phyloP scores from a whole-genome alignment of 2,888 invertebrate genomes.

The Ctena decussata region DNA sequence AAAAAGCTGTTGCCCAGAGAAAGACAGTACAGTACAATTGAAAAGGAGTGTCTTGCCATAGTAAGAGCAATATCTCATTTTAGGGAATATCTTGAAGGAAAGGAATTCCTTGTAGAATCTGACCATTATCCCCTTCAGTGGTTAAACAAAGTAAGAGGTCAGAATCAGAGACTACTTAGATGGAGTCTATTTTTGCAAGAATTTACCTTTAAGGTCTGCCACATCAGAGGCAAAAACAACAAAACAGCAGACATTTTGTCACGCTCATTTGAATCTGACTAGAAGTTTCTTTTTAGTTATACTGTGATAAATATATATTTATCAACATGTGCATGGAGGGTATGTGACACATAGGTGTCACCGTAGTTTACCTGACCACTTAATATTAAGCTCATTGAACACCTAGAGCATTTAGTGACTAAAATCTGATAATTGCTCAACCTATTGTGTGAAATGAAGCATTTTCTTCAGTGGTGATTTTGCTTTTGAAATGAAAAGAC shows the following conservation, averaged over 20 bases:
- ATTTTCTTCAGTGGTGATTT: too few relatives aligned
- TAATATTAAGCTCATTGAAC: too few relatives aligned
- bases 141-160: conserved; percentile 1
- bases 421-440: too few relatives aligned
- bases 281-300: background rate
- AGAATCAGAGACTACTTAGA: background rate
- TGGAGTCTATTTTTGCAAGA: conserved; percentile 10
- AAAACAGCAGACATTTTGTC: background rate
- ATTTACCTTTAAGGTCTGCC: background rate
- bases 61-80: background rate
- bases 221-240: background rate
- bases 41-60: background rate
- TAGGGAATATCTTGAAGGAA: background rate
- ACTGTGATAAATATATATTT: too few relatives aligned
- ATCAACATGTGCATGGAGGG: too few relatives aligned
- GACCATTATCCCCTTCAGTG: conserved; percentile 8
- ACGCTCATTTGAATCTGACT: background rate
- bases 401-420: too few relatives aligned
- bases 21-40: background rate
- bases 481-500: too few relatives aligned
- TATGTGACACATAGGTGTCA: too few relatives aligned
- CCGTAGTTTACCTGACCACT: too few relatives aligned
- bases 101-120: background rate
- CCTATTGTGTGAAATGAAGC: too few relatives aligned
- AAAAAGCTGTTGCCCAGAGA: too few relatives aligned